phyloP scores from a whole-genome alignment of 2,797 vertebrate species.

The Gobionotothen gibberifrons region DNA sequence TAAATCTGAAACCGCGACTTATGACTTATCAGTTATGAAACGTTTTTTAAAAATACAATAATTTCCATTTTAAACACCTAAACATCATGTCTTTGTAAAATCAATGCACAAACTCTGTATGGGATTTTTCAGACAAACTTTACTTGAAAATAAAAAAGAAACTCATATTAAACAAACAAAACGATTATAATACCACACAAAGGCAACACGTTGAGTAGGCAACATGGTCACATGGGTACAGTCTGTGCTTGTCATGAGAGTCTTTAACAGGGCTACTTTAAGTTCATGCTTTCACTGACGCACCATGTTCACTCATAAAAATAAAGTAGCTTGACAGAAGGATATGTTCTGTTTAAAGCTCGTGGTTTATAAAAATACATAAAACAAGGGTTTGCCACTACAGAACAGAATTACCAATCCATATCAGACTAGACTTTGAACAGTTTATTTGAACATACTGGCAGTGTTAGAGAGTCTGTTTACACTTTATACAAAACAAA shows the following conservation, averaged over 20 bases:
- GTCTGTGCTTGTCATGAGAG: constrained; percentile 44
- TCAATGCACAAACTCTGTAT: constrained; percentile 21
- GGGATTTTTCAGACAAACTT: constrained; percentile 71
- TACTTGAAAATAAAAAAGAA: constrained; percentile 62
- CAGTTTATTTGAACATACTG: constrained; percentile 74
- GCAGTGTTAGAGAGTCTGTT: constrained; percentile 76
- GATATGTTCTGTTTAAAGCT: constrained; percentile 56
- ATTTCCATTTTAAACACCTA: neutral
- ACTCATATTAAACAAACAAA: constrained; percentile 59
- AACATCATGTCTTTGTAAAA: constrained; percentile 12
- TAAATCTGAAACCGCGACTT: too few relatives aligned
- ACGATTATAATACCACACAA: constrained; percentile 77
- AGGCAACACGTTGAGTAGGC: constrained; percentile 78
- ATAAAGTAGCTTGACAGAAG: constrained; percentile 39
- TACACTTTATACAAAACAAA: constrained; percentile 68
- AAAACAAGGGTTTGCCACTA: constrained; percentile 44
- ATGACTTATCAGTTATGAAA: neutral
- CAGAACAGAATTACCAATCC: constrained; percentile 45
- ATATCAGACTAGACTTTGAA: constrained; percentile 53
- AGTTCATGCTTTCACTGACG: constrained; percentile 54
- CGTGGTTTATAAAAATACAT: constrained; percentile 41
- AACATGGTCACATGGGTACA: constrained; percentile 68
- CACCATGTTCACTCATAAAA: constrained; percentile 29
- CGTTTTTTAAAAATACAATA: neutral
- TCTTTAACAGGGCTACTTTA: constrained; percentile 40